Conservation (phyloP, 2,888 invertebrate genomes). For the Beris chalybata region DNA sequence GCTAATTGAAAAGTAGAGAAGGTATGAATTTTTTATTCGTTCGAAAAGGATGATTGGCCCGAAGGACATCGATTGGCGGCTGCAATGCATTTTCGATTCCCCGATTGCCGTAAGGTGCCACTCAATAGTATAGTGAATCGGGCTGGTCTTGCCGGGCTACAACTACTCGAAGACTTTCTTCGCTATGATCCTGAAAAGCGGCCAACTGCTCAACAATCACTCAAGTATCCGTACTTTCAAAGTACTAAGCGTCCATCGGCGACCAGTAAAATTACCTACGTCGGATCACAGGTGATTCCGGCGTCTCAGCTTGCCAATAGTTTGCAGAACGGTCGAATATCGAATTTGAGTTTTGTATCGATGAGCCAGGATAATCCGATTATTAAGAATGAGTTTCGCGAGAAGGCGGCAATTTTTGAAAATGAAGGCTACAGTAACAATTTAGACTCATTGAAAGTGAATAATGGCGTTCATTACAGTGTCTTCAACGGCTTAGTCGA, state of each 20-base stretch:
- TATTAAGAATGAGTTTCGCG: slow-evolving; percentile 27
- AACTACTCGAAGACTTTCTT: slow-evolving; percentile 82
- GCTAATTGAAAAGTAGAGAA: background rate
- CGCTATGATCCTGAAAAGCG: slow-evolving; percentile 91
- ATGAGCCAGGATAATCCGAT: slow-evolving; percentile 33
- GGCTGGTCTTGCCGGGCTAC: slow-evolving; percentile 79
- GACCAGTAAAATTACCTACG: slow-evolving; percentile 36
- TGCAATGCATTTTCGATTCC: slow-evolving; percentile 95
- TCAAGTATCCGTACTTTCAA: slow-evolving; percentile 66
- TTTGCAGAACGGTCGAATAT: slow-evolving; percentile 31
- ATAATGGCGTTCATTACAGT: slow-evolving; percentile 36
- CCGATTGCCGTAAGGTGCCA: slow-evolving; percentile 80
- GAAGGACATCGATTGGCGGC: slow-evolving; percentile 92
- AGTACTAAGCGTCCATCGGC: slow-evolving; percentile 53
- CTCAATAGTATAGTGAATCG: slow-evolving; percentile 79
- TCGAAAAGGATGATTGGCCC: slow-evolving; percentile 83
- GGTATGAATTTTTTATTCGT: slow-evolving; percentile 3
- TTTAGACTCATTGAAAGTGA: slow-evolving; percentile 17
- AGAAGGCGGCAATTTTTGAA: slow-evolving; percentile 7
- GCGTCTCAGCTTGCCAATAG: slow-evolving; percentile 4
- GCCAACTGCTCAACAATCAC: slow-evolving; percentile 85
- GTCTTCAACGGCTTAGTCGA: slow-evolving; percentile 32
- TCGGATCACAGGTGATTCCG: slow-evolving; percentile 20
- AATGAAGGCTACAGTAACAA: slow-evolving; percentile 12
- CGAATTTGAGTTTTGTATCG: slow-evolving; percentile 38